These are phyloP conservation scores for Atta colombica DNA, from an alignment of 1,140 invertebrate species.

Conservation along the genomic window DNA sequence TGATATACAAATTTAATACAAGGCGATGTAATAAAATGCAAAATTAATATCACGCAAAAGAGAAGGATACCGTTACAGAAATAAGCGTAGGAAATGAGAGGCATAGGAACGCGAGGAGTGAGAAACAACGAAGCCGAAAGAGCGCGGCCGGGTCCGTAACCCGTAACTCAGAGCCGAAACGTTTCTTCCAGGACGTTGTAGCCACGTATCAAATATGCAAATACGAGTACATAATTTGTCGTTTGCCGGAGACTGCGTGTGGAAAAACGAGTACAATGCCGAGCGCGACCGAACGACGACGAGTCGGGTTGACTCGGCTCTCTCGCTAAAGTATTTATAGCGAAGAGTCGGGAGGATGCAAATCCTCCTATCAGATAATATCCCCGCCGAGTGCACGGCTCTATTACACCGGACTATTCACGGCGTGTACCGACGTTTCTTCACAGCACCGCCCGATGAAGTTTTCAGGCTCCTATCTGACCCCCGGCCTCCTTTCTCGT, in stretches of 20 bases:
- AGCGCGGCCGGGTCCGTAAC: slow-evolving; percentile 57
- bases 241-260: slow-evolving; percentile 58
- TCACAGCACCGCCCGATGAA: slow-evolving; percentile 55
- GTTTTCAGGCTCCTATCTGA: slow-evolving; percentile 41
- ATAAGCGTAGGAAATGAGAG: background rate
- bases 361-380: slow-evolving; percentile 79
- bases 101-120: background rate
- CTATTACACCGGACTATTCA: slow-evolving; percentile 77
- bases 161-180: slow-evolving; percentile 71
- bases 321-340: slow-evolving; percentile 63
- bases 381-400: slow-evolving; percentile 67
- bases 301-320: background rate
- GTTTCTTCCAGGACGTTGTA: slow-evolving; percentile 74
- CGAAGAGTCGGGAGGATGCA: slow-evolving; percentile 57
- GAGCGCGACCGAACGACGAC: slow-evolving; percentile 27
- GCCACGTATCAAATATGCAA: slow-evolving; percentile 81
- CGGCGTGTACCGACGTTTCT: slow-evolving; percentile 29
- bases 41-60: slow-evolving; percentile 33
- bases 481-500: background rate
- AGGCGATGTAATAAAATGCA: background rate
- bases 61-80: background rate
- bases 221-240: slow-evolving; percentile 80
- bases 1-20: background rate
- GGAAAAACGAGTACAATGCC: slow-evolving; percentile 73
- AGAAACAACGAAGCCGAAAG: slow-evolving; percentile 10